These are phyloP conservation scores for Mellilla xanthometata DNA, from an alignment of 2,888 invertebrate species.

Conservation along the genomic window DNA sequence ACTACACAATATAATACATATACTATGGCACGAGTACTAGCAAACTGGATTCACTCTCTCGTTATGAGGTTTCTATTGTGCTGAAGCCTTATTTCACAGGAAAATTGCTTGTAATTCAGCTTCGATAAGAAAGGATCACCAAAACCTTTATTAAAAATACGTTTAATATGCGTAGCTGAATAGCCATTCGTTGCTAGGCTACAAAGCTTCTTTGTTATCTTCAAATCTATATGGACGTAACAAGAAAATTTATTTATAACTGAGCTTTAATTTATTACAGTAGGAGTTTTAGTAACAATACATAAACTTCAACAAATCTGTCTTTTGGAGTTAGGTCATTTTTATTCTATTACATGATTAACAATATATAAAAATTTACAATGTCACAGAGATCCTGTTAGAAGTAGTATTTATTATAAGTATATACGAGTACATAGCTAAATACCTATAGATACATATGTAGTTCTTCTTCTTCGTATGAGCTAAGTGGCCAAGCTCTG, in stretches of 20 bases:
- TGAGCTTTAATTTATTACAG: slow-evolving; percentile 2
- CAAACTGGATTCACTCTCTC: slow-evolving; percentile 5
- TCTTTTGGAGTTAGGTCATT: no score
- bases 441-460: no score
- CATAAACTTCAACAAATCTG: no score
- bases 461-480: no score
- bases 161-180: slow-evolving; percentile 22
- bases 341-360: no score
- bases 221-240: slow-evolving; percentile 8
- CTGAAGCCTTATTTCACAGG: slow-evolving; percentile 15
- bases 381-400: no score
- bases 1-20: no score
- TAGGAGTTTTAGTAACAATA: not conserved
- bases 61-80: slow-evolving; percentile 9
- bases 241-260: slow-evolving; percentile 12
- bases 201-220: slow-evolving; percentile 15
- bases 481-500: no score
- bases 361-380: no score
- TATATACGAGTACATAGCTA: no score
- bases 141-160: slow-evolving; percentile 20
- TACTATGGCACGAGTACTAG: not conserved
- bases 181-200: slow-evolving; percentile 19
- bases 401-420: no score
- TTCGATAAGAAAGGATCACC: slow-evolving; percentile 13
- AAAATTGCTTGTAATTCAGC: slow-evolving; percentile 17